Base-by-base conservation (phyloP, 2,797 vertebrate species). In the Notolepis coatsorum region DNA sequence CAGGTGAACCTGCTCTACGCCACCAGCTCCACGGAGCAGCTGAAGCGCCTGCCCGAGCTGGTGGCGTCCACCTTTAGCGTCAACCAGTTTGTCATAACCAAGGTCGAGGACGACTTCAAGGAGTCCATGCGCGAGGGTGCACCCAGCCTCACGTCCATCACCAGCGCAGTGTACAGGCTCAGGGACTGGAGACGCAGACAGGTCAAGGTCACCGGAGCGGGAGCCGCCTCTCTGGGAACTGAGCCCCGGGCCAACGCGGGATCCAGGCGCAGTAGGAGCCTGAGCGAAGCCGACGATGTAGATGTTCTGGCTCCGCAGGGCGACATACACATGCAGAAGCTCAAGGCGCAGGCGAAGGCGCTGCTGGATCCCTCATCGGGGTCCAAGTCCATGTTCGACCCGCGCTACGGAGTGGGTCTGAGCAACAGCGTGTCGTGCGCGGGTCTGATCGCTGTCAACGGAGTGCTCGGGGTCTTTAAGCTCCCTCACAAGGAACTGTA, bases 401-500 rank as follows among this genome's bases (percentile, higher is more conserved):
- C 52, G 0, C 31, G 28, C 4, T 67, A 62, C 42, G 52, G 27
- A 33, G 27, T 75, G 6, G 73, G 67, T 2, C 1, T 66, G n/a
- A 59, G 49, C 1, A 57, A 50, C 5, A 63, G 6, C 0, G 0
- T 75, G 0, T 24, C 51, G n/a, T 75, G 73, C 4, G 42, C 66
- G 0, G 61, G 66, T 1, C 57, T 75, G 1, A 54, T 75, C 7
- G 62, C 53, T 0, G 18, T 9, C 1, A 52, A 71, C 2, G 58
- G 67, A 0, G 52, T 62, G 0, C 1, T 75, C 28, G 73, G 62
- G 1, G 3, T 75, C 7, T 75, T 75, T 42, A 66, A 75, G 17
- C 58, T 62, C 15, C 53, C 58, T 0, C 9, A 59, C 57, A 66
- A n/a, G 7, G 67, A 75, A 23, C 1, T 75, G 45, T 25, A 67